phyloP scores from a whole-genome alignment of 2,113 vertebrate genomes.

The Chitala chitala region DNA sequence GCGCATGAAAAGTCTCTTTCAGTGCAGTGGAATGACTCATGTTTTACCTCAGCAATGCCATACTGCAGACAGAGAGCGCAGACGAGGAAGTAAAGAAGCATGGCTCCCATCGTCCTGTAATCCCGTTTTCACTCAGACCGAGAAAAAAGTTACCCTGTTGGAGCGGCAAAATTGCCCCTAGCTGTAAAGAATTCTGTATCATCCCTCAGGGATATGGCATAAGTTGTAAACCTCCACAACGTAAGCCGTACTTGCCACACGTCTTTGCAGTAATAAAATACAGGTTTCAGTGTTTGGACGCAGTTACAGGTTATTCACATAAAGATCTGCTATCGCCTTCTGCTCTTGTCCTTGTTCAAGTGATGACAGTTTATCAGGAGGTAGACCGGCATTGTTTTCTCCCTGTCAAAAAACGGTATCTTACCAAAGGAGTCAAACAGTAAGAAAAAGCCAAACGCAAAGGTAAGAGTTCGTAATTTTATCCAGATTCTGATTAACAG shows the following conservation, averaged over 20 bases:
- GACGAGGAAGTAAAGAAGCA: conserved; percentile 64
- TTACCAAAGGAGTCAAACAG: too few species aligned
- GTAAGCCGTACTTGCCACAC: not conserved
- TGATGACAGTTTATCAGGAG: conserved; percentile 51
- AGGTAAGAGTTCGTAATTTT: too few species aligned
- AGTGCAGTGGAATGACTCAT: conserved; percentile 12
- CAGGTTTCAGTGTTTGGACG: not conserved
- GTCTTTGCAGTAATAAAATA: not conserved
- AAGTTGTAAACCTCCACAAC: conserved; percentile 26
- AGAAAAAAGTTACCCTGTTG: conserved; percentile 57
- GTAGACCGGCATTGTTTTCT: conserved; percentile 4
- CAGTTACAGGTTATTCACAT: not conserved
- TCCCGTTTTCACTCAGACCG: conserved; percentile 52
- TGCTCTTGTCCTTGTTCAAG: not conserved
- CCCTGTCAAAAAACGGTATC: too few species aligned
- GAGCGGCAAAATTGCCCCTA: conserved; percentile 67
- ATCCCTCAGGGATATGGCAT: conserved; percentile 64
- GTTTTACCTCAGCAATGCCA: conserved; percentile 62
- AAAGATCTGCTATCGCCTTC: not conserved
- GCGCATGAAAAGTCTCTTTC: not conserved
- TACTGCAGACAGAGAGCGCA: conserved; percentile 61
- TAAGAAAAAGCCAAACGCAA: too few species aligned
- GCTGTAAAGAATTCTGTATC: conserved; percentile 60
- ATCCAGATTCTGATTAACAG: too few species aligned
- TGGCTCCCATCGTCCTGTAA: conserved; percentile 68